phyloP scores from a whole-genome alignment of 2,888 invertebrate species.

The Empis livida region DNA sequence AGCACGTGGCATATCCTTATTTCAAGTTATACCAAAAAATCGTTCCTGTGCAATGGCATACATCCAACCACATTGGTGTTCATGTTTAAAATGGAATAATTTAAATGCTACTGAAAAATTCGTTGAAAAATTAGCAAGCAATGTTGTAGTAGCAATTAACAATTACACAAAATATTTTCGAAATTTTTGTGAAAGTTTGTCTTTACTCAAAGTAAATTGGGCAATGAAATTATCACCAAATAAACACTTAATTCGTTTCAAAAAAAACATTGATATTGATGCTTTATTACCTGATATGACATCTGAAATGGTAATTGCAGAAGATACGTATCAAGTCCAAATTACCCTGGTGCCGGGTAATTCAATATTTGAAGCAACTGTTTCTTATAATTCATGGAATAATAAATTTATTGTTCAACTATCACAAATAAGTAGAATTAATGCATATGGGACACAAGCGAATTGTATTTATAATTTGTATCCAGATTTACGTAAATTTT shows the following conservation, averaged over 20 bases:
- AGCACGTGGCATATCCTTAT: constrained; percentile 27
- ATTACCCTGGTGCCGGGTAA: constrained; percentile 58
- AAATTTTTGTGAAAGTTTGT: constrained; percentile 45
- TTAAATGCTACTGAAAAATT: constrained; percentile 42
- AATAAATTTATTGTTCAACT: constrained; percentile 50
- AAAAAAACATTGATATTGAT: too few relatives aligned
- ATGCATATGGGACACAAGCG: constrained; percentile 71
- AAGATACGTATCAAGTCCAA: constrained; percentile 71
- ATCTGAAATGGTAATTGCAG: too few relatives aligned
- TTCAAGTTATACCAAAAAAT: constrained; percentile 50
- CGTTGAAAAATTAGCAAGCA: constrained; percentile 42
- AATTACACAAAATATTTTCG: constrained; percentile 41
- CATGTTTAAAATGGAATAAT: constrained; percentile 71
- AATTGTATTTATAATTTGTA: constrained; percentile 61
- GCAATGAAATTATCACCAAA: constrained; percentile 58
- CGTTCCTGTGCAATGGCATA: constrained; percentile 78
- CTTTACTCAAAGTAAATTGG: constrained; percentile 50
- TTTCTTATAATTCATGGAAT: constrained; percentile 44
- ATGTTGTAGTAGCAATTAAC: constrained; percentile 51
- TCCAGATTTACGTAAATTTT: constrained; percentile 69
- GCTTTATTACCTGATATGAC: too few relatives aligned
- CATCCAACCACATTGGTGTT: constrained; percentile 93
- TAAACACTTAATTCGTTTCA: constrained; percentile 53
- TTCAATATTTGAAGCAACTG: constrained; percentile 72
- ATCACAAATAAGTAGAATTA: constrained; percentile 61